Conservation (phyloP, 2,797 vertebrate genomes). For the Loriculus beryllinus region DNA sequence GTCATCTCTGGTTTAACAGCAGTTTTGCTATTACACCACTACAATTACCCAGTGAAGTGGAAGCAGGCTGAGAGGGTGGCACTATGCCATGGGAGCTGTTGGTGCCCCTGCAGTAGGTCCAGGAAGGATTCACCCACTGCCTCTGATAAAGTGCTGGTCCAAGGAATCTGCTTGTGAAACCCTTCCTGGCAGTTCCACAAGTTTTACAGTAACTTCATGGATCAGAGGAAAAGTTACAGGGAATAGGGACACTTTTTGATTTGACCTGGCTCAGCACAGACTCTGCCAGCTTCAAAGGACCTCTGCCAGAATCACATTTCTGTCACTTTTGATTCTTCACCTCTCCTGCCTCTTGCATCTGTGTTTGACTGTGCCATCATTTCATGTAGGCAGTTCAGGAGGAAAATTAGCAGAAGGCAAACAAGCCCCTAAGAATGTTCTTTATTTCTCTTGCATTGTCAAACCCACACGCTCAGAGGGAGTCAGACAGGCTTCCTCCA, state of each 20-base stretch:
- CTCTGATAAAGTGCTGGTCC: neutral
- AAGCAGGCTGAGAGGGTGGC: neutral
- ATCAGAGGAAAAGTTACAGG: neutral
- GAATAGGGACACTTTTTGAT: neutral
- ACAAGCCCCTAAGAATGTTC: neutral
- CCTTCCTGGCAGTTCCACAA: neutral
- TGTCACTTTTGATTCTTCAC: neutral
- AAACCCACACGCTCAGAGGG: neutral
- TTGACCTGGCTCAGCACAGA: neutral
- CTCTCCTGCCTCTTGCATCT: neutral
- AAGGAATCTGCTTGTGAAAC: neutral
- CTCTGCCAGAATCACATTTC: neutral
- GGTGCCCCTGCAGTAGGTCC: neutral
- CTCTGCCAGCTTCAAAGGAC: neutral
- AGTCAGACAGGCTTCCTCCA: neutral
- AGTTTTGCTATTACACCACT: neutral
- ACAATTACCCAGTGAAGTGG: rapidly evolving
- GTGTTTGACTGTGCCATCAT: neutral
- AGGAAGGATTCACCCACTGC: neutral
- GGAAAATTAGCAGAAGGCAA: neutral
- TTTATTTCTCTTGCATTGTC: neutral
- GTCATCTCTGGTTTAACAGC: neutral
- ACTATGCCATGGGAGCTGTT: neutral
- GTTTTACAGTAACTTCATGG: neutral
- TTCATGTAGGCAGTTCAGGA: neutral